A percentile compares a stretch with the other conserved stretches of the same genome.
phyloP scores from a whole-genome alignment of 2,888 invertebrate genomes.

The Hirtodrosophila histrioides region DNA sequence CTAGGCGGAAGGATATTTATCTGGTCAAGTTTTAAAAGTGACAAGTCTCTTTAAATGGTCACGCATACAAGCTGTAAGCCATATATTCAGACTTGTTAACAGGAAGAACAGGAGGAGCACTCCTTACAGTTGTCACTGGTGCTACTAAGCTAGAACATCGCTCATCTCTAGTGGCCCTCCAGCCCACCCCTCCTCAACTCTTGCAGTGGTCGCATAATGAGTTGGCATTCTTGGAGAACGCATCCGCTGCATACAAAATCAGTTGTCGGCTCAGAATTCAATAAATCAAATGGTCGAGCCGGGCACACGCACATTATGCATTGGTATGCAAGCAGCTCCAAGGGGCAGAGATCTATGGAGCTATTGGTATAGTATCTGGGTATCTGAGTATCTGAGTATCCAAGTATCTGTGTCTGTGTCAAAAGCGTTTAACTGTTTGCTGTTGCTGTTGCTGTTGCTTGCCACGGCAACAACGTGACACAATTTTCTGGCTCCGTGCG shows the following conservation, averaged over 20 bases:
- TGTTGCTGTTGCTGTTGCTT: constrained; percentile 12
- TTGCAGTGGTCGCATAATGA: constrained; percentile 56
- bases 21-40: too few species aligned
- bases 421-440: constrained; percentile 37
- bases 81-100: too few species aligned
- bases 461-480: constrained; percentile 66
- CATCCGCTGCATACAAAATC: constrained; percentile 69
- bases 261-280: constrained; percentile 57
- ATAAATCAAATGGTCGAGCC: constrained; percentile 65
- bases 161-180: too few species aligned
- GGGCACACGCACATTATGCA: constrained; percentile 75
- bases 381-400: too few species aligned
- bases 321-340: constrained; percentile 56
- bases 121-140: too few species aligned
- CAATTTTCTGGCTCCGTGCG: constrained; percentile 72
- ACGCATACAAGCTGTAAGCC: too few species aligned
- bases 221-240: constrained; percentile 67
- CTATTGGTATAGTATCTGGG: background rate
- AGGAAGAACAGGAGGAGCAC: too few species aligned
- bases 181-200: too few species aligned
- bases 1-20: too few species aligned
- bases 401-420: constrained; percentile 21
- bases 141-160: too few species aligned
- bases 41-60: too few species aligned
- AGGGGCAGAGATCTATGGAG: constrained; percentile 21